Percentiles rank a stretch among this genome's conserved stretches.
These are phyloP conservation scores for Protobothrops flavoviridis DNA, from an alignment of 2,113 vertebrate genomes.

Conservation along the genomic window DNA sequence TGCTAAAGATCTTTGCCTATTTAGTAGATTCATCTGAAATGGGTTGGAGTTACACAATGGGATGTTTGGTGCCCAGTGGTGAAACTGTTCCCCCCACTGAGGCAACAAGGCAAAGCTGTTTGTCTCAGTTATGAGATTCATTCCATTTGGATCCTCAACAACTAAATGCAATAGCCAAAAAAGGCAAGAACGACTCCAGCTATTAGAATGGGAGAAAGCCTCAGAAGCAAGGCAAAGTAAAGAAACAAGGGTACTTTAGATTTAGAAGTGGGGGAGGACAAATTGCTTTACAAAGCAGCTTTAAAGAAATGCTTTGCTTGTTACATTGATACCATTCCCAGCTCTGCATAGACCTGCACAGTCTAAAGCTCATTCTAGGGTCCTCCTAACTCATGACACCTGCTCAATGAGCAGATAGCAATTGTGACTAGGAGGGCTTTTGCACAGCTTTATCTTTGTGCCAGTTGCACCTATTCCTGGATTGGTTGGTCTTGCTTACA, in stretches of 20 bases:
- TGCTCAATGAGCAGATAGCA: background rate
- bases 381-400: background rate
- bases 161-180: background rate
- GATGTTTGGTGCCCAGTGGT: background rate
- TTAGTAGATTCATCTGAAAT: background rate
- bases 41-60: background rate
- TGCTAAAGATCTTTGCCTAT: background rate
- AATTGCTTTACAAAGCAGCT: background rate
- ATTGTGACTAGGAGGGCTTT: background rate
- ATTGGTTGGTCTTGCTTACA: no score
- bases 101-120: background rate
- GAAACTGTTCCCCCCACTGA: background rate
- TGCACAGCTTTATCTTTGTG: background rate
- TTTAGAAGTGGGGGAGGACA: background rate
- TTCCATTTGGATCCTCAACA: background rate
- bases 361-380: background rate
- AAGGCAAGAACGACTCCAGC: background rate
- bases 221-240: background rate
- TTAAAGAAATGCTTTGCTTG: background rate
- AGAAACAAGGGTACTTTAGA: background rate
- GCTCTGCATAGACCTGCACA: background rate
- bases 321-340: background rate
- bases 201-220: background rate
- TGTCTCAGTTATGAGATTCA: background rate
- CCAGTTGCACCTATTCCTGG: no score